These are phyloP conservation scores for Tachycineta bicolor DNA, from an alignment of 2,113 vertebrate species.

Conservation along the genomic window DNA sequence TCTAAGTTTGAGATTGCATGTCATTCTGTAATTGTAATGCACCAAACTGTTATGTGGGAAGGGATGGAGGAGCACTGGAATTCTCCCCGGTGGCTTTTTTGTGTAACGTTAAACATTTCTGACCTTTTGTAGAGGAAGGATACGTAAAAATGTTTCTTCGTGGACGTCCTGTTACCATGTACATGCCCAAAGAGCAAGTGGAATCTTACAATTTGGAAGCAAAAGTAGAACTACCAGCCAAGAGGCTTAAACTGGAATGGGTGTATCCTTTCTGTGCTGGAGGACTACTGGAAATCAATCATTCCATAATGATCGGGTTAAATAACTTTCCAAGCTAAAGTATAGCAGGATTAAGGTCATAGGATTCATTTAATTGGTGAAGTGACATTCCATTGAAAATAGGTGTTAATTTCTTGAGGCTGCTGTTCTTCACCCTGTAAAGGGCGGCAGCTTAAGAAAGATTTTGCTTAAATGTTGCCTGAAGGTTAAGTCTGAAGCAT, in stretches of 20 bases:
- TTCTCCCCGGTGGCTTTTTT: background rate
- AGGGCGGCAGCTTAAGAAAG: background rate
- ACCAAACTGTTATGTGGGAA: background rate
- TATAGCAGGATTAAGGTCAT: background rate
- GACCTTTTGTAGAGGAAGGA: slow-evolving; percentile 91
- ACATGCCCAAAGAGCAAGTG: slow-evolving; percentile 95
- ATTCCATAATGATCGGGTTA: background rate
- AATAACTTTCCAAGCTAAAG: background rate
- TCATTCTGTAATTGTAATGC: background rate
- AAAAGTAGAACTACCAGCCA: slow-evolving; percentile 88
- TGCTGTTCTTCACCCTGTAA: background rate
- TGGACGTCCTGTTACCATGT: slow-evolving; percentile 97
- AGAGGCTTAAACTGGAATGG: slow-evolving; percentile 96
- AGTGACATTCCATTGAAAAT: background rate
- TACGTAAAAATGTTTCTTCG: slow-evolving; percentile 99
- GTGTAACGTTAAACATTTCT: slow-evolving; percentile 48
- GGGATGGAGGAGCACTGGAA: slow-evolving; percentile 13
- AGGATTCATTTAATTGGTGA: background rate
- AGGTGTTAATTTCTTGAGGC: background rate
- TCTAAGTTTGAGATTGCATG: slow-evolving; percentile 8
- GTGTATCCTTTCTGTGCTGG: slow-evolving; percentile 90
- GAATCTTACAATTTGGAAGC: slow-evolving; percentile 92
- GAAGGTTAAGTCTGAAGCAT: slow-evolving; percentile 37
- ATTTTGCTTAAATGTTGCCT: slow-evolving; percentile 38
- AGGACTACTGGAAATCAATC: background rate